These are phyloP conservation scores for Anguilla anguilla DNA, from an alignment of 2,797 vertebrate species.

Conservation along the genomic window DNA sequence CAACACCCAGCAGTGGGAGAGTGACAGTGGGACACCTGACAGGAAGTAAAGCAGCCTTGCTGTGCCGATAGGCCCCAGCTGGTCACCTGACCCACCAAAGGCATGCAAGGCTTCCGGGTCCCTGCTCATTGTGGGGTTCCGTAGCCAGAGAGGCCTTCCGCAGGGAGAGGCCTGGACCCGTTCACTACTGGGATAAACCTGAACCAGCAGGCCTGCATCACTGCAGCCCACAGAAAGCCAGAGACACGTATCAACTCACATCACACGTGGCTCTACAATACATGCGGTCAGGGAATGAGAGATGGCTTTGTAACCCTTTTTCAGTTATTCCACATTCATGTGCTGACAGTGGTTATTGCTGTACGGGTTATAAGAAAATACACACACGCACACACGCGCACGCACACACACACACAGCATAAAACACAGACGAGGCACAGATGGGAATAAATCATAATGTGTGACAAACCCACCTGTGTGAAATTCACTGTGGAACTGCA, in stretches of 20 bases:
- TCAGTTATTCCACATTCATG: no score
- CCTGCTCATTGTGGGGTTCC: neutral
- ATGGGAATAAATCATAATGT: neutral
- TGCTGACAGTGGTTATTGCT: neutral
- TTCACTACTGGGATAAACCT: neutral
- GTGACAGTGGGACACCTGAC: neutral
- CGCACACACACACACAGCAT: neutral
- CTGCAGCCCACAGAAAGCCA: no score
- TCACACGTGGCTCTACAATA: no score
- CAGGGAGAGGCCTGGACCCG: neutral
- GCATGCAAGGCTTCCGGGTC: neutral
- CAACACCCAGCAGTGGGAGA: neutral
- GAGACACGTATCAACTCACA: no score
- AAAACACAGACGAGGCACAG: neutral
- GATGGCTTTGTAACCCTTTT: no score
- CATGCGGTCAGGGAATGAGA: no score
- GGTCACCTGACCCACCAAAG: neutral
- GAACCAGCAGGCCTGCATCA: neutral
- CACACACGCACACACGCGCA: neutral
- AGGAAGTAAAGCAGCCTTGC: neutral
- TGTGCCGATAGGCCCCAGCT: no score
- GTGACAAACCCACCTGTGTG: neutral
- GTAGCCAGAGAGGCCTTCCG: neutral
- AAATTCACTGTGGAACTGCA: neutral
- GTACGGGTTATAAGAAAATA: neutral